Percentiles rank a stretch among this genome's conserved stretches.
phyloP scores from a whole-genome alignment of 2,888 invertebrate genomes.

The Sinodicranocentrus sp. region DNA sequence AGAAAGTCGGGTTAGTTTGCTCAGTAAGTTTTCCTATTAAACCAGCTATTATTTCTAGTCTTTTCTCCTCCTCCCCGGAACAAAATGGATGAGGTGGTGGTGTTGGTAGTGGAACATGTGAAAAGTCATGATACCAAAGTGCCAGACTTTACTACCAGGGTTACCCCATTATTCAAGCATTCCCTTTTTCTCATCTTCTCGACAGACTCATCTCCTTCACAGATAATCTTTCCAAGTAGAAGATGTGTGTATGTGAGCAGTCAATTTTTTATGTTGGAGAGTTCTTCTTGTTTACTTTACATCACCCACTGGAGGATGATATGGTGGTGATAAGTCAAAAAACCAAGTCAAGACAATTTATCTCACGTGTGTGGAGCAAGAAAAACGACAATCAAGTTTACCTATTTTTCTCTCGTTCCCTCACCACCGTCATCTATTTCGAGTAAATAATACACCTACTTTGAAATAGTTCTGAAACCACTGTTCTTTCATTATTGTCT shows the following conservation, averaged over 20 bases:
- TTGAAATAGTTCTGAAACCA: background rate
- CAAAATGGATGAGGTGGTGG: conserved; percentile 26
- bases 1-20: no score
- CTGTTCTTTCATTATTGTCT: conserved; percentile 11
- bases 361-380: background rate
- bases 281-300: conserved; percentile 52
- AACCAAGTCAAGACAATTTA: conserved; percentile 27
- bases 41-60: conserved; percentile 43
- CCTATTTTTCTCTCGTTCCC: conserved; percentile 2
- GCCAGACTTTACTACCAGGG: background rate
- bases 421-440: background rate
- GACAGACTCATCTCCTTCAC: background rate
- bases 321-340: conserved; percentile 26
- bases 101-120: conserved; percentile 1
- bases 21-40: conserved; percentile 54
- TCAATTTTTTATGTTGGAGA: no score
- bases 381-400: conserved; percentile 1
- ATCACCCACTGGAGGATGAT: conserved; percentile 31
- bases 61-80: conserved; percentile 3
- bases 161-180: conserved; percentile 16
- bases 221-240: no score
- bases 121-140: conserved; percentile 1
- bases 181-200: conserved; percentile 4
- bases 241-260: no score
- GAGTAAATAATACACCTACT: background rate